Percentiles rank a stretch among this genome's conserved stretches.
phyloP scores from a whole-genome alignment of 2,888 invertebrate genomes.

The Agrochola macilenta region DNA sequence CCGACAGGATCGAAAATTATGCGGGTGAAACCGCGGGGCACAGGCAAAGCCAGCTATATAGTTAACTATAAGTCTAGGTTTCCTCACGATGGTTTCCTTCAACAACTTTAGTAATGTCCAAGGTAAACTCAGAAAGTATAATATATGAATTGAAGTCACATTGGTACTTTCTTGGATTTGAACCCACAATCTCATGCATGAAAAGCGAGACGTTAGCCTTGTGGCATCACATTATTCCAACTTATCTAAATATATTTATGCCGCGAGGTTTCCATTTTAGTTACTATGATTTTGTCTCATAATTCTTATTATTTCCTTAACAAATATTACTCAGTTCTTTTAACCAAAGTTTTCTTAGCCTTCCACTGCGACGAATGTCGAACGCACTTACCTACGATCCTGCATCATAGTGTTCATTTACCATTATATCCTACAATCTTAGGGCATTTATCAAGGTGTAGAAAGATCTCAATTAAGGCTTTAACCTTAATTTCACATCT shows the following conservation, averaged over 20 bases:
- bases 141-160: background rate
- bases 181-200: too few relatives aligned
- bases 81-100: background rate
- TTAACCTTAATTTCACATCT: background rate
- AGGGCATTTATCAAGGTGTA: too few relatives aligned
- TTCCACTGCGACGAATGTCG: background rate
- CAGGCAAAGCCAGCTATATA: too few relatives aligned
- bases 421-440: background rate
- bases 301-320: background rate
- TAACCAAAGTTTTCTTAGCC: background rate
- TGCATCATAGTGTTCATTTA: background rate
- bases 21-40: too few relatives aligned
- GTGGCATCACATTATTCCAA: background rate
- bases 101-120: background rate
- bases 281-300: background rate
- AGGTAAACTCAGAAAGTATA: background rate
- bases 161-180: background rate
- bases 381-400: background rate
- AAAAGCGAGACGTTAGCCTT: background rate
- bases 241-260: background rate
- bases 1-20: too few relatives aligned
- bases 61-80: background rate
- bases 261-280: background rate
- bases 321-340: background rate
- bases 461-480: background rate